These are phyloP conservation scores for Paratilapia polleni DNA, from an alignment of 2,113 vertebrate genomes.

Conservation along the genomic window DNA sequence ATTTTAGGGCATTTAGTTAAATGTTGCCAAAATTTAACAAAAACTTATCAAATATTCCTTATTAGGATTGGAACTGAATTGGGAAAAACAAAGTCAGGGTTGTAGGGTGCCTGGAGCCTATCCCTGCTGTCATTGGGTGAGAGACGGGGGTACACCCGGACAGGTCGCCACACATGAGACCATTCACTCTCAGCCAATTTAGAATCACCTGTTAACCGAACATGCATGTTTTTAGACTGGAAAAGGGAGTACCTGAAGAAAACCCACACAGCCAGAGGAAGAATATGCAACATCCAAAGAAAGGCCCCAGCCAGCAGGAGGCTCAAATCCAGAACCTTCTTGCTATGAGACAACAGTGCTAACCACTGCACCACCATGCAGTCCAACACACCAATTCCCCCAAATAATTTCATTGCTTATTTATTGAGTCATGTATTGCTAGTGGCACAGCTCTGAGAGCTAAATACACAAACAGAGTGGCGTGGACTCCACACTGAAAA, in stretches of 20 bases:
- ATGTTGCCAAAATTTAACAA: neutral
- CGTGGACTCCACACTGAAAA: slow-evolving; percentile 17
- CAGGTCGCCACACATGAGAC: neutral
- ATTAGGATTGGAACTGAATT: no score
- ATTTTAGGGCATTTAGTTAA: neutral
- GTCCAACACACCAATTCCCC: neutral
- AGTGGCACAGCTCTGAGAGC: neutral
- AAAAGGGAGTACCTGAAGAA: neutral
- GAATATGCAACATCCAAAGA: no score
- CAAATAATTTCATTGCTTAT: slow-evolving; percentile 23
- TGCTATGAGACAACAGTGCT: neutral
- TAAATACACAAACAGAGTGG: slow-evolving; percentile 13
- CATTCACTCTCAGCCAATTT: neutral
- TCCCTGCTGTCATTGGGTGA: neutral
- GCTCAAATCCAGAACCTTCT: neutral
- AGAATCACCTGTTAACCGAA: no score
- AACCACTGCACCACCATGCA: neutral
- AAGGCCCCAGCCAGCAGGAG: no score
- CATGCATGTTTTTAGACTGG: neutral
- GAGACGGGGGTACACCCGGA: neutral
- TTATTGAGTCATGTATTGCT: slow-evolving; percentile 24
- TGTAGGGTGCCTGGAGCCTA: neutral
- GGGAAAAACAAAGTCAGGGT: neutral
- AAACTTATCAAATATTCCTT: neutral
- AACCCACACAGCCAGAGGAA: neutral